A percentile compares a stretch with the other conserved stretches of the same genome.
Evolutionary conservation across 2,797 vertebrate genomes (phyloP).

Genomic region (Loriculus beryllinus): DNA sequence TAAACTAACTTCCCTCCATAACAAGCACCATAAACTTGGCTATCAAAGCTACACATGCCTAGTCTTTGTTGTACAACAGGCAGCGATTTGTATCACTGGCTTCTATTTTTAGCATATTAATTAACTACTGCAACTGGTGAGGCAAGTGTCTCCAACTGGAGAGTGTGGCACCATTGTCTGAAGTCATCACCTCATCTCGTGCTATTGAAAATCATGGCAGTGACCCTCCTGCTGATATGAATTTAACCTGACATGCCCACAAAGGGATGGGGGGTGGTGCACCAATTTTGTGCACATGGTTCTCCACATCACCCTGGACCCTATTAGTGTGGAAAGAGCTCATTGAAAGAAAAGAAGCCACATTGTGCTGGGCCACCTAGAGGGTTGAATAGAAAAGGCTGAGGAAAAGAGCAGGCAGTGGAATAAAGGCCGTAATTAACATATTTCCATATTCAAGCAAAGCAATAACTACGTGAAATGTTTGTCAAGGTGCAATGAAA

Average conservation of each 20-base stretch:
- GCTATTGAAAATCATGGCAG: conserved; percentile 85
- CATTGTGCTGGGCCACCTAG: conserved; percentile 86
- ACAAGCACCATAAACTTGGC: conserved; percentile 72
- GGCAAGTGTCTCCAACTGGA: conserved; percentile 78
- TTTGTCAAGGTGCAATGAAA: conserved; percentile 74
- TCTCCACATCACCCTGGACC: conserved; percentile 82
- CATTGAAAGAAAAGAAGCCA: conserved; percentile 61
- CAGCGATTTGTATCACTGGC: conserved; percentile 79
- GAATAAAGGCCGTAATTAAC: conserved; percentile 79
- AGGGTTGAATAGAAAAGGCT: conserved; percentile 73
- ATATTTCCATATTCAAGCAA: conserved; percentile 88
- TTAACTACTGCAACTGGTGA: conserved; percentile 81
- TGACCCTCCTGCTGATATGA: conserved; percentile 81
- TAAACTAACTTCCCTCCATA: conserved; percentile 62
- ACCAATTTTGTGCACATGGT: conserved; percentile 78
- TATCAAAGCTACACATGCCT: conserved; percentile 81
- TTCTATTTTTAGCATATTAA: conserved; percentile 87
- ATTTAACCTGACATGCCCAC: conserved; percentile 82
- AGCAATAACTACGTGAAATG: conserved; percentile 81
- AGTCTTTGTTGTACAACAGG: conserved; percentile 81
- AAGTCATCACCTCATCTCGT: conserved; percentile 86
- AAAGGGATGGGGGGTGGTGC: conserved; percentile 76
- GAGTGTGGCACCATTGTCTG: conserved; percentile 86
- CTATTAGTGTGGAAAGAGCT: conserved; percentile 75
- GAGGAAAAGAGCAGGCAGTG: conserved; percentile 75